Evolutionary conservation across 2,113 vertebrate species (phyloP), one percentile per base, ranked within the genome.

Genomic region (Amblyopsis rosae): DNA sequence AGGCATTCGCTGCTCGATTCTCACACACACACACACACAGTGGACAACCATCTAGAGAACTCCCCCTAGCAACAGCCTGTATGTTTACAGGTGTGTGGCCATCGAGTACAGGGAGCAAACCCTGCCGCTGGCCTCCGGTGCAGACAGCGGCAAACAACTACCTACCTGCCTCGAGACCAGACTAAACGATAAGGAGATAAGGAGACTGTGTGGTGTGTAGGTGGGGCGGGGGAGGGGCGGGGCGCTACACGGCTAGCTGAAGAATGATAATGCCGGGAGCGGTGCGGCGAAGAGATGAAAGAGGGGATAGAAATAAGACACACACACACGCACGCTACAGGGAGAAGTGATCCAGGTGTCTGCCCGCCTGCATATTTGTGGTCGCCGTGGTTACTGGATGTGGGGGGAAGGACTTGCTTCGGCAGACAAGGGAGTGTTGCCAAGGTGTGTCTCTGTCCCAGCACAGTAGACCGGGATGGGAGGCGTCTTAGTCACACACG

Each of bases 281-380:
- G 58, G 10, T 26, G 55, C 32, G 19, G 35, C 8, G 26, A 12
- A 41, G 35, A 8, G 35, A 41, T 41, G 35, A 41, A 41, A 41
- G 35, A 41, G 7, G 35, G 35, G 35, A 41, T 41, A 41, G 35
- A 41, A 41, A 41, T 41, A 41, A 41, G 35, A 41, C 35, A 41
- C 35, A 41, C 35, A 41, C 35, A 3, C 35, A 3, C 7, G 16
- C 5, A 15, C 7, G 49, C 33, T 12, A 59, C 61, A 62, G 56
- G 19, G 56, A 57, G 3, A 64, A 72, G 72, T 58, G 62, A 79
- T 84, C 84, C 87, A 91, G 90, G 88, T 93, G 91, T 82, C 83
- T 84, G 75, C 89, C 77, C 66, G 79, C 69, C 83, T 77, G 77
- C 85, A 89, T 89, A 86, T 81, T 89, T 91, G 85, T 41, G 87